Evolutionary conservation across 2,888 invertebrate species (phyloP).

Genomic region (Agriopis aurantiaria): DNA sequence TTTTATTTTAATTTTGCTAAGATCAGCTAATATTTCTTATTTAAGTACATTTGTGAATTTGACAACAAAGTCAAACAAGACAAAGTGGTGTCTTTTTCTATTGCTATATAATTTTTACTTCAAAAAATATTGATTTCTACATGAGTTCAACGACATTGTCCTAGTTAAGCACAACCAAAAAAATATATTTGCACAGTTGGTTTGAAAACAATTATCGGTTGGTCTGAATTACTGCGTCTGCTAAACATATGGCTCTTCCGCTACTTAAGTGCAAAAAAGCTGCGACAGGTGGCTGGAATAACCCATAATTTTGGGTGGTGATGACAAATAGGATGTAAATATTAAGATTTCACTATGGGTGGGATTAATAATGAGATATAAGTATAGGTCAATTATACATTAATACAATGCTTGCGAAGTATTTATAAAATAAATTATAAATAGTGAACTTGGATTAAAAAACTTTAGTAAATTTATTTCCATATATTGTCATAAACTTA

Average conservation of each 20-base stretch:
- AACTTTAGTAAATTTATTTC: too few relatives aligned
- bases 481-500: too few relatives aligned
- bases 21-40: background rate
- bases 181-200: slow-evolving; percentile 28
- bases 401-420: background rate
- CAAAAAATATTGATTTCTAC: too few relatives aligned
- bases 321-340: slow-evolving; percentile 43
- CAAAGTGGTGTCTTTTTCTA: background rate
- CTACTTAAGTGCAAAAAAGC: slow-evolving; percentile 44
- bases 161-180: slow-evolving; percentile 10
- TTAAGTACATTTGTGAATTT: background rate
- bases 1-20: background rate
- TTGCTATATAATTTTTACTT: background rate
- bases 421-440: too few relatives aligned
- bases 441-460: too few relatives aligned
- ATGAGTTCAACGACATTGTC: background rate
- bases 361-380: background rate
- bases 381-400: background rate
- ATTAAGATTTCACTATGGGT: slow-evolving; percentile 16
- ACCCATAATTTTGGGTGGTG: slow-evolving; percentile 48
- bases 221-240: slow-evolving; percentile 43
- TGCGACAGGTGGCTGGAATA: slow-evolving; percentile 50
- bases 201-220: slow-evolving; percentile 32
- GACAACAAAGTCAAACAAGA: background rate
- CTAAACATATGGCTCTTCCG: slow-evolving; percentile 49